Evolutionary conservation across 1,140 invertebrate genomes (phyloP), one percentile per base, ranked within the genome.

Genomic region (Drosophila leontia): DNA sequence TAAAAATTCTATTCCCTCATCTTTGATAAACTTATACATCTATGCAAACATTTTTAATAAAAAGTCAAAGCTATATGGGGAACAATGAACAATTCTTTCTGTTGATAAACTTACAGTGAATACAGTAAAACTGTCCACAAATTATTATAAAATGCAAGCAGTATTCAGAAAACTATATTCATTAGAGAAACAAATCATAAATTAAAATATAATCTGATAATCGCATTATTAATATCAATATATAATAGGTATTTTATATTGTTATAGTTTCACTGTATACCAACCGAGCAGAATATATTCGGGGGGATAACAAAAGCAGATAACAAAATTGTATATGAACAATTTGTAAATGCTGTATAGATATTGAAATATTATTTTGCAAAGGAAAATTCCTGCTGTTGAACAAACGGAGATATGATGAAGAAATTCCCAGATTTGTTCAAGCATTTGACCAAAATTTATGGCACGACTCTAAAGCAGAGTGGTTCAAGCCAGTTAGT

Each of bases 401-500:
- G 15, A 58, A 39, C 35, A 35, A 57, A 39, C 39, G 32, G 11
- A 35, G 57, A 26, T 53, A 57, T 34, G 32, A 65, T 44, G 32
- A 29, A 39, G 37, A 23, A 39, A 34, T 45, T 26, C 3, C 39
- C 44, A 75, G 35, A 75, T 75, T 64, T 55, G 13, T 13, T 41
- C 17, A 11, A 63, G 71, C 53, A 75, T 58, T 75, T 65, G 37
- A 37, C 12, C 45, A 11, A 45, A 76, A 59, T 76, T 76, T 76
- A 56, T 69, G 56, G 42, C 42, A 55, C 13, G 37, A 57, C 41
- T 65, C 34, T 41, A 34, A 74, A 37, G 15, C 47, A 61, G 39
- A 50, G 42, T 26, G 62, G 34, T 71, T 55, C 37, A 61, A 72
- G 60, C 75, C 75, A 80, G 83, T 70, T 88, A 80, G 68, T 64